Base-by-base conservation (phyloP, 1,140 invertebrate species). In the Archivesica marissinica region DNA sequence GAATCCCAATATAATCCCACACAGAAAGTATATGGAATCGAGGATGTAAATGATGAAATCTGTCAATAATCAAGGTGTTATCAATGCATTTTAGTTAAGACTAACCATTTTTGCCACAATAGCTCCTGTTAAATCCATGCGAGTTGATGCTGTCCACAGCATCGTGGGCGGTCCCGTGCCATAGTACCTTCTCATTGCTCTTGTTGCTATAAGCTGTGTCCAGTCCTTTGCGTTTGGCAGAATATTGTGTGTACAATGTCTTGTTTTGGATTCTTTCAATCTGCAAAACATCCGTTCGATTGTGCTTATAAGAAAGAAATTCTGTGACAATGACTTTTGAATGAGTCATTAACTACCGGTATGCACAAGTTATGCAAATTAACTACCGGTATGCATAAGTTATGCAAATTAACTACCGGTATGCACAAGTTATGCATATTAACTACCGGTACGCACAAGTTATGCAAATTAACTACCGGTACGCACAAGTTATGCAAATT, bases 81-180 rank as follows among this genome's bases (percentile, higher is more conserved):
- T n/a, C n/a, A n/a, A n/a, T n/a, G n/a, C n/a, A n/a, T n/a, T n/a
- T n/a, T n/a, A n/a, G n/a, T n/a, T n/a, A n/a, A n/a, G n/a, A 4
- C 30, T 35, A 54, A 89, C 88, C 86, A 81, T 86, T 88, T 35
- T 87, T 77, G 13, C 86, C 80, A 90, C 87, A 90, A 66, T 87
- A 90, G 56, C 89, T 90, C 35, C 90, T 79, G 54, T 90, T 90
- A 50, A 90, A 90, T 13, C 90, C 90, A 66, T 89, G 79, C 23
- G 41, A 72, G 38, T 89, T 90, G 72, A 90, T 90, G 33, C 84
- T 86, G 44, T 83, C 68, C 30, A 89, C 61, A 25, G 88, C 79
- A 20, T 79, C 28, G 2, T 59, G 35, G 20, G 79, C 56, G 13
- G 88, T 88, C 1, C 88, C 86, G 78, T 90, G 90, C 88, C 68